Evolutionary conservation across 2,888 invertebrate genomes (phyloP).

Genomic region (Harpalus rubripes): DNA sequence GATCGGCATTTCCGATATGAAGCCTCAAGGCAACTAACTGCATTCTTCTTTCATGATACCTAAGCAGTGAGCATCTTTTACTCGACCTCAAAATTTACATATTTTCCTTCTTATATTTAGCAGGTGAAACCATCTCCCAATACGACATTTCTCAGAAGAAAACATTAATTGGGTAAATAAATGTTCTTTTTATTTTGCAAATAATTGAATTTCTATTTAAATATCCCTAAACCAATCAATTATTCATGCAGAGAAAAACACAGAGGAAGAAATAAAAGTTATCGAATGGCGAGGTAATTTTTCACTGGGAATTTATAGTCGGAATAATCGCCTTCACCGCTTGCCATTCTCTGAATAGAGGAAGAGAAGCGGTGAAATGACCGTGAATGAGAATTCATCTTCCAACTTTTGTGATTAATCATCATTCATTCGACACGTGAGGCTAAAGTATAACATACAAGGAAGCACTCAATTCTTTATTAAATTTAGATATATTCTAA

Average conservation of each 20-base stretch:
- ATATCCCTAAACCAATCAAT: conserved; percentile 19
- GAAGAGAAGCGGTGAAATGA: not conserved
- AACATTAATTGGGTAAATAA: not conserved
- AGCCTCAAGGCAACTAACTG: too few species aligned
- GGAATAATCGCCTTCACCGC: conserved; percentile 14
- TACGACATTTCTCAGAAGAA: not conserved
- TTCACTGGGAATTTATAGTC: conserved; percentile 41
- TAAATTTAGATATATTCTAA: too few species aligned
- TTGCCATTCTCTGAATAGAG: conserved; percentile 13
- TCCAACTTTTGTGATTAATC: not conserved
- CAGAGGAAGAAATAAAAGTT: conserved; percentile 25
- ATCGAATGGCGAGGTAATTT: conserved; percentile 18
- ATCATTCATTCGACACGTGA: not conserved
- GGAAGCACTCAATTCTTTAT: too few species aligned
- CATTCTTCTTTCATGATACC: too few species aligned
- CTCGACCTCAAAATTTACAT: too few species aligned
- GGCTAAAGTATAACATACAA: not conserved
- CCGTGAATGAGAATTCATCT: not conserved
- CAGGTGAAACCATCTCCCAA: too few species aligned
- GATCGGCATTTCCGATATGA: too few species aligned
- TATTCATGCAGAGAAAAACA: conserved; percentile 23
- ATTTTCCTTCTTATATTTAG: too few species aligned
- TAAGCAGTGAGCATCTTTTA: too few species aligned
- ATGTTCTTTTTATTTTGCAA: not conserved
- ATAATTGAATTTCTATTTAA: conserved; percentile 40